Conservation (phyloP, 2,113 vertebrate species). For the Pseudorectes ferrugineus region DNA sequence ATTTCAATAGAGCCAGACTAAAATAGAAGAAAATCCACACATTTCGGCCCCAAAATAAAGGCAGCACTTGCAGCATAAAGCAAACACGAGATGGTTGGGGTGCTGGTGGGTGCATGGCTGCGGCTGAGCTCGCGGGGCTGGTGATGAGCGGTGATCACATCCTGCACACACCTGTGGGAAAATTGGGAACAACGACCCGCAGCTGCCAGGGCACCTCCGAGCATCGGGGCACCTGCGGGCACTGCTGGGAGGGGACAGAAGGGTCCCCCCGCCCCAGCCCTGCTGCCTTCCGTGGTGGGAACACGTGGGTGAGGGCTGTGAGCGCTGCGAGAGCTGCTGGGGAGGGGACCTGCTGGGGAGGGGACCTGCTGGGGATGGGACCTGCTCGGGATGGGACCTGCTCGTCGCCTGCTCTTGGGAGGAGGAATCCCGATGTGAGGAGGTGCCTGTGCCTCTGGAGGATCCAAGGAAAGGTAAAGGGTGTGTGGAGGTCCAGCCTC, state of each 20-base stretch:
- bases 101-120: no score
- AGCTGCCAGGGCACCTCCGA: no score
- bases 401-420: fast-evolving
- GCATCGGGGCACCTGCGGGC: no score
- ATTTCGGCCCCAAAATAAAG: background rate
- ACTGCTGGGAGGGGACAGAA: no score
- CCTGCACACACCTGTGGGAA: fast-evolving
- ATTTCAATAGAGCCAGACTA: background rate
- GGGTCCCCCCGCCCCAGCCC: fast-evolving
- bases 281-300: fast-evolving
- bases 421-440: fast-evolving
- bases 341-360: no score
- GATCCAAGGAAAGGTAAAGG: background rate
- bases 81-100: fast-evolving
- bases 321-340: no score
- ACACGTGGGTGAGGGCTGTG: fast-evolving
- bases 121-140: fast-evolving
- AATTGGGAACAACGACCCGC: fast-evolving
- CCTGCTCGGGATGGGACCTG: no score
- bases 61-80: background rate
- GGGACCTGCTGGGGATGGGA: no score
- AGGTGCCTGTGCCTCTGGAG: fast-evolving
- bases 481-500: fast-evolving
- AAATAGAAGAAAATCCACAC: background rate
- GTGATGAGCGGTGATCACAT: fast-evolving